Evolutionary conservation across 2,113 vertebrate genomes (phyloP).

Genomic region (Myocastor coypus): DNA sequence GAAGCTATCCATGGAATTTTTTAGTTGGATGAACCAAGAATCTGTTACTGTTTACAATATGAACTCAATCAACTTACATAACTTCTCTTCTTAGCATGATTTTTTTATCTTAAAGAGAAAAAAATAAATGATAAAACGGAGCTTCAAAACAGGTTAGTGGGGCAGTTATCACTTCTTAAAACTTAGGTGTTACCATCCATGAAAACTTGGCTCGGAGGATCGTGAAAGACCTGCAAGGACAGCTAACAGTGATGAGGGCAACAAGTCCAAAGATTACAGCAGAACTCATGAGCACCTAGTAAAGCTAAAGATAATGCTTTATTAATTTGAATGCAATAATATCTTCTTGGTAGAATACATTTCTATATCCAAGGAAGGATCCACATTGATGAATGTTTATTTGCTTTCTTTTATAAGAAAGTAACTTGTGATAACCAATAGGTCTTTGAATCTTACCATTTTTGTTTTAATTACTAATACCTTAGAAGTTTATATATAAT

Average conservation of each 20-base stretch:
- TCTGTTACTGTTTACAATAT: neutral
- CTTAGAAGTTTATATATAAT: constrained; percentile 3
- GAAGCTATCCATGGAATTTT: neutral
- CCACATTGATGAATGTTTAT: neutral
- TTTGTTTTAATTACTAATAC: constrained; percentile 23
- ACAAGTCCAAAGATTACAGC: neutral
- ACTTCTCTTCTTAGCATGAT: neutral
- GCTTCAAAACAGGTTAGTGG: no score
- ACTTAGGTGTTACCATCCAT: neutral
- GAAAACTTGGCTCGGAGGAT: no score
- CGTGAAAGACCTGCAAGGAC: neutral
- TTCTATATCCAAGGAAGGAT: neutral
- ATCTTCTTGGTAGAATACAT: neutral
- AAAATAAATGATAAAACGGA: no score
- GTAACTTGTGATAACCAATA: neutral
- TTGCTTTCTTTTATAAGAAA: constrained; percentile 40
- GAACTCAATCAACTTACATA: neutral
- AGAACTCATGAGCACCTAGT: neutral
- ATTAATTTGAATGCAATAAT: neutral
- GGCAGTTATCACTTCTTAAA: neutral
- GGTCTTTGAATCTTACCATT: neutral
- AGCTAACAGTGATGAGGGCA: neutral
- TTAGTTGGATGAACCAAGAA: neutral
- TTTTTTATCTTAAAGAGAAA: no score
- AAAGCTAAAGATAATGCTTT: neutral